Percentiles rank a stretch among this genome's conserved stretches.
phyloP scores from a whole-genome alignment of 2,888 invertebrate species.

The Meliscaeva auricollis region DNA sequence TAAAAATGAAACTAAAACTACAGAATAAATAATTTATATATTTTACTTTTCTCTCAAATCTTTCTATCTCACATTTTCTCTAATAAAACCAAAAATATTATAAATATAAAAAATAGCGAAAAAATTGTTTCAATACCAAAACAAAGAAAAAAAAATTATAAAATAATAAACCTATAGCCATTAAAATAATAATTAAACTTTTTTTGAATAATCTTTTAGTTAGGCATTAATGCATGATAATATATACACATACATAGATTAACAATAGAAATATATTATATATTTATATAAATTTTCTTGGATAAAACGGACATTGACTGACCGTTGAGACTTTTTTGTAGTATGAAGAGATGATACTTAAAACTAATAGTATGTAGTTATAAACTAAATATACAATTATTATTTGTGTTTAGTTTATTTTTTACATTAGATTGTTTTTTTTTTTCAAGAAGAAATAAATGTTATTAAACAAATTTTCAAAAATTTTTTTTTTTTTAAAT shows the following conservation, averaged over 20 bases:
- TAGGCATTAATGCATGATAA: conserved; percentile 49
- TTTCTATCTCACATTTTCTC: conserved; percentile 56
- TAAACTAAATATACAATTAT: conserved; percentile 18
- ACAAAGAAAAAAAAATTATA: background rate
- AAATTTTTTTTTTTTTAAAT: background rate
- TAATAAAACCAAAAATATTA: conserved; percentile 46
- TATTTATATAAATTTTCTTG: conserved; percentile 36
- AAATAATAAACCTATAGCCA: conserved; percentile 57
- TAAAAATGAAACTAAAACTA: background rate
- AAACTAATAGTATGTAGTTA: conserved; percentile 17
- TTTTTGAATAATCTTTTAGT: conserved; percentile 59
- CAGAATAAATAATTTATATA: conserved; percentile 45
- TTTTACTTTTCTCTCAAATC: conserved; percentile 41
- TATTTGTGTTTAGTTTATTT: background rate
- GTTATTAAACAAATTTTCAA: background rate
- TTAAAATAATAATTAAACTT: conserved; percentile 18
- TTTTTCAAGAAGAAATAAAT: background rate
- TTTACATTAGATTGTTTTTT: background rate
- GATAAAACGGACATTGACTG: conserved; percentile 36
- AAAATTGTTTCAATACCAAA: conserved; percentile 17
- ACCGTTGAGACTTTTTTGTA: conserved; percentile 29
- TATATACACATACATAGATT: background rate
- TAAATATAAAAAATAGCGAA: conserved; percentile 31
- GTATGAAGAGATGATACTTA: conserved; percentile 1
- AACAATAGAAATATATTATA: conserved; percentile 32